Evolutionary conservation across 2,113 vertebrate genomes (phyloP), one percentile per base, ranked within the genome.

Genomic region (Morphnarchus princeps): DNA sequence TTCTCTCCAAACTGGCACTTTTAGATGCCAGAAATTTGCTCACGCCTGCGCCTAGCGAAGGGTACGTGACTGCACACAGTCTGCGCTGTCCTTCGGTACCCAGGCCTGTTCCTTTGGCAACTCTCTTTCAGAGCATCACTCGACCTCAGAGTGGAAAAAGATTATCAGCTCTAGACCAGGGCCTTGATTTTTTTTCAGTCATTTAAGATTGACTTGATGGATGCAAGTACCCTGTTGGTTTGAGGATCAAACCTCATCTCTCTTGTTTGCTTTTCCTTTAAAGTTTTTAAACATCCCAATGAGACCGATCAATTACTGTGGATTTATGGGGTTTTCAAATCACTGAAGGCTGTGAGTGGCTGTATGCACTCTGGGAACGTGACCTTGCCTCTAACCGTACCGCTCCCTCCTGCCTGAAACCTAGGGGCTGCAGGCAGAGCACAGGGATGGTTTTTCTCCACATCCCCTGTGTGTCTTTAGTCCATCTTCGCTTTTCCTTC

Each of bases 281-380:
- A 54, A n/a, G 47, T 29, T 69, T 40, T 81, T 65, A 42, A 82
- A 45, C 17, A 50, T 16, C 47, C 29, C 29, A 17, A 18, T 6
- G 40, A 72, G 61, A 57, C 18, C 1, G 3, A 66, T 15, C 5
- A 45, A 24, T 32, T 38, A 9, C 42, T 16, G 20, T 11, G 34
- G 70, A 21, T 86, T 73, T n/a, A 29, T 16, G 21, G 47, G 24
- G 6, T 24, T 86, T 81, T 42, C 58, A 55, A 8, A 21, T 9
- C 0, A 1, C n/a, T n/a, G 22, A 36, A 42, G 85, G 63, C 45
- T 45, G 0, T 4, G 32, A 49, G n/a, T 16, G 28, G 38, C 40
- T 49, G 13, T 10, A 17, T 1, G 7, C 2, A 0, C 29, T 7
- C 58, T 21, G 45, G 31, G 50, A 42, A 61, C 3, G 1, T 16